phyloP scores from a whole-genome alignment of 2,797 vertebrate genomes.

The Columba guinea region DNA sequence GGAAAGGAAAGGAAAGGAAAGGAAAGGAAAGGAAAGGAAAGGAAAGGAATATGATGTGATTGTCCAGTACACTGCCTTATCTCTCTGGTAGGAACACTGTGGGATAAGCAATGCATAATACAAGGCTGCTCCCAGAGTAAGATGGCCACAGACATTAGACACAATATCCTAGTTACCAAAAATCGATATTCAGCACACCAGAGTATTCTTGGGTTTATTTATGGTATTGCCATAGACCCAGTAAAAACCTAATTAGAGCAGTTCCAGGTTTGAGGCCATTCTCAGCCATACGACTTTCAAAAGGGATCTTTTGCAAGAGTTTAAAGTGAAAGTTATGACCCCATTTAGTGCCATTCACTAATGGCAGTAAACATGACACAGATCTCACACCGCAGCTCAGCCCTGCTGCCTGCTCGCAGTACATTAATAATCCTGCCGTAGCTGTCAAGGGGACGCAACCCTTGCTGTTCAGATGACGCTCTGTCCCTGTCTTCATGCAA shows the following conservation, averaged over 20 bases:
- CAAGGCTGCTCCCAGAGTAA: background rate
- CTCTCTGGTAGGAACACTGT: background rate
- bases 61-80: background rate
- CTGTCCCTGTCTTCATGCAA: background rate
- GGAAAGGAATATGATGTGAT: background rate
- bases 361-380: background rate
- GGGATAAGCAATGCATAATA: background rate
- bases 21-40: background rate
- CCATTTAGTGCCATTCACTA: background rate
- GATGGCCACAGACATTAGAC: background rate
- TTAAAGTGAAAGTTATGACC: constrained; percentile 30
- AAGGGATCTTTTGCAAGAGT: background rate
- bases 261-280: background rate
- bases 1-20: no score
- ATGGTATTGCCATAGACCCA: background rate
- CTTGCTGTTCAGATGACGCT: background rate
- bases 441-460: background rate
- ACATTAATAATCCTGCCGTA: constrained; percentile 56
- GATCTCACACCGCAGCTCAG: background rate
- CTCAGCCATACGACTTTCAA: background rate
- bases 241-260: background rate
- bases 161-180: background rate
- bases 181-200: background rate
- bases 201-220: background rate
- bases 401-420: background rate